A percentile compares a stretch with the other conserved stretches of the same genome.
phyloP scores from a whole-genome alignment of 2,113 vertebrate genomes.

The Toxotes jaculatrix region DNA sequence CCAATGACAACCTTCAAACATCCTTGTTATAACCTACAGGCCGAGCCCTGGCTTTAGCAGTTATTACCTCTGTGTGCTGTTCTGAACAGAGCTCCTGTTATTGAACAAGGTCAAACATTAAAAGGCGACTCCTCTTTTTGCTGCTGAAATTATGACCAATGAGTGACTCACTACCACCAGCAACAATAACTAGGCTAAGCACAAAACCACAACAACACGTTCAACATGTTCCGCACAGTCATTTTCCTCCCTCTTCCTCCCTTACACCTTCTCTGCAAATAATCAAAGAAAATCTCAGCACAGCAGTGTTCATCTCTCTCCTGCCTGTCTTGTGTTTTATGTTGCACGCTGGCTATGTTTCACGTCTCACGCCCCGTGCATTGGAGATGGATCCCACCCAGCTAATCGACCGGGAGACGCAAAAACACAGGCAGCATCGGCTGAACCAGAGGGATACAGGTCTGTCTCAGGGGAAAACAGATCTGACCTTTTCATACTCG shows the following conservation, averaged over 20 bases:
- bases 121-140: constrained; percentile 30
- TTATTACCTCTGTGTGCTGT: constrained; percentile 55
- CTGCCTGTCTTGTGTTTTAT: constrained; percentile 13
- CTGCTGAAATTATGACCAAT: constrained; percentile 52
- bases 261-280: constrained; percentile 24
- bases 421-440: constrained; percentile 31
- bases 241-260: constrained; percentile 43
- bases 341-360: constrained; percentile 22
- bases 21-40: constrained; percentile 43
- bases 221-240: constrained; percentile 42
- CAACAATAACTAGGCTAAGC: constrained; percentile 24
- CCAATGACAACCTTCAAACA: constrained; percentile 54
- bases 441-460: constrained; percentile 35
- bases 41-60: constrained; percentile 24
- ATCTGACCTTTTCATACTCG: constrained; percentile 75
- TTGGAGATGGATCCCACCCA: constrained; percentile 47
- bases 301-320: constrained; percentile 19
- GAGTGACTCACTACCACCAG: constrained; percentile 35
- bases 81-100: constrained; percentile 50
- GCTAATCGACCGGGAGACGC: constrained; percentile 48
- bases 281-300: constrained; percentile 36
- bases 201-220: constrained; percentile 1
- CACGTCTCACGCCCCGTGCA: constrained; percentile 25
- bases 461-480: constrained; percentile 41
- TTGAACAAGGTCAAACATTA: constrained; percentile 69